Evolutionary conservation across 2,888 invertebrate species (phyloP), one percentile per base, ranked within the genome.

Genomic region (Pachymerium ferrugineum): DNA sequence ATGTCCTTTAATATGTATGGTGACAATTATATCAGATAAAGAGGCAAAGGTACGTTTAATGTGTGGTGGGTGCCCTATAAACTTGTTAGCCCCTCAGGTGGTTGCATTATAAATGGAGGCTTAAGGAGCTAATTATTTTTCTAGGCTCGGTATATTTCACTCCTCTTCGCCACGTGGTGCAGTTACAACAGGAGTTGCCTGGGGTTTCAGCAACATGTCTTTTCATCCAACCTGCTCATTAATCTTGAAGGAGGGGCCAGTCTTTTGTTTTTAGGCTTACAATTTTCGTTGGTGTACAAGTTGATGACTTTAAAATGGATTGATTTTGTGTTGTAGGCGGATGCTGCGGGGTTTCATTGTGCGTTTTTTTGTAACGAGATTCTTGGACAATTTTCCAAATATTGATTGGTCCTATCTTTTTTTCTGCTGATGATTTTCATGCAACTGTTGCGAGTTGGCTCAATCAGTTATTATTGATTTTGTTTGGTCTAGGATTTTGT

Each of bases 101-200:
- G 62, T 62, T 28, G 62, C 10, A 62, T 62, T 62, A 62, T 62
- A 62, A 62, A 62, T 62, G 62, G 62, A 25, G 28, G 62, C 62
- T 62, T 62, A 62, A 62, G 62, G 62, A 62, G 28, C 62, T 62
- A 62, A 62, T 62, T 62, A 62, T 62, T 62, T 62, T 62, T 62
- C 62, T 62, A 28, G 62, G 25, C n/a, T 62, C 62, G 62, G 62
- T 62, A 62, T 62, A 62, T 62, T 25, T 62, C 62, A 62, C 62
- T 62, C 62, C 25, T 28, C 62, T 62, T 28, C 62, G 28, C 62
- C 62, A 62, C 62, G 62, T 62, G 62, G 62, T 62, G 62, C 62
- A 62, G 62, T 62, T 62, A 62, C 62, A 62, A 62, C 62, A 62
- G 62, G 62, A 62, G 62, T 62, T 62, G 62, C 62, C 62, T 22